Percentiles rank a stretch among this genome's conserved stretches.
These are phyloP conservation scores for Heliconius charithonia DNA, from an alignment of 2,888 invertebrate species.

Conservation along the genomic window DNA sequence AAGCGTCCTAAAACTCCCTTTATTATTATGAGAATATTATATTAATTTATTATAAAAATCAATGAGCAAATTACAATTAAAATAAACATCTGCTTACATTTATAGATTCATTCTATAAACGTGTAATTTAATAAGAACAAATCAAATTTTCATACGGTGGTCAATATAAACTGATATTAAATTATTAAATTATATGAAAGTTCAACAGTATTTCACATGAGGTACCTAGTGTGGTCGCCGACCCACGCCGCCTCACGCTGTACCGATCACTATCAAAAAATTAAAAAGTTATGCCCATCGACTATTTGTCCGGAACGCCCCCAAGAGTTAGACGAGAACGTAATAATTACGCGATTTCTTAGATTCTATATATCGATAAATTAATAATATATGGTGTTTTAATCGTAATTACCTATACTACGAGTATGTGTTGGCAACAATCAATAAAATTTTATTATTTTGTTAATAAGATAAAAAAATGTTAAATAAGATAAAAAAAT, in stretches of 20 bases:
- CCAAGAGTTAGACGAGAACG: conserved; percentile 56
- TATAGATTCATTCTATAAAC: background rate
- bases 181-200: conserved; percentile 24
- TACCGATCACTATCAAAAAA: conserved; percentile 70
- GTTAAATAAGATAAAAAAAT: background rate
- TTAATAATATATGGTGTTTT: conserved; percentile 33
- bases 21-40: no score
- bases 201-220: conserved; percentile 34
- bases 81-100: background rate
- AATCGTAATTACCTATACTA: conserved; percentile 19
- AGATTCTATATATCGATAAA: conserved; percentile 41
- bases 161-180: background rate
- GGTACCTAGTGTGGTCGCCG: conserved; percentile 19
- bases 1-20: no score
- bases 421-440: background rate
- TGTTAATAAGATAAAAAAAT: background rate
- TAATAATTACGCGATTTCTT: conserved; percentile 49
- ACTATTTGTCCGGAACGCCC: conserved; percentile 72
- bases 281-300: conserved; percentile 69
- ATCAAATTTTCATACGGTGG: background rate
- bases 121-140: background rate
- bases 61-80: no score
- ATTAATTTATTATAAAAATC: no score
- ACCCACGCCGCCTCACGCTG: conserved; percentile 51
- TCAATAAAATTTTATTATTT: conserved; percentile 11